Percentiles rank a stretch among this genome's conserved stretches.
phyloP scores from a whole-genome alignment of 2,113 vertebrate species.

The Chiloscyllium plagiosum region DNA sequence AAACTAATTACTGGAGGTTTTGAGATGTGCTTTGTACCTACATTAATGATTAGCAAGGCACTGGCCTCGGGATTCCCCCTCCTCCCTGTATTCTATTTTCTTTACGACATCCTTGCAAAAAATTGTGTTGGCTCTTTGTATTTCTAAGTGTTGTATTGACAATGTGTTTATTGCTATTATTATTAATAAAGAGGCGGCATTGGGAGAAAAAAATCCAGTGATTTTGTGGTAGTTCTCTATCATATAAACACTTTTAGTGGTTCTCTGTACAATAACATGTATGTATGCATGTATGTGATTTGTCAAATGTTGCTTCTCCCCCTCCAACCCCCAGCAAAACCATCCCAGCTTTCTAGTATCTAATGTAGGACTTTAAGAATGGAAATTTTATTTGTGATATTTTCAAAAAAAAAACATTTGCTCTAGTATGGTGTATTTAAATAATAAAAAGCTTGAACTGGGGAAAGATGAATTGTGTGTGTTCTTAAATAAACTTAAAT shows the following conservation, averaged over 20 bases:
- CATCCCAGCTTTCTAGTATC: constrained; percentile 68
- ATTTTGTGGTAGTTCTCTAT: constrained; percentile 83
- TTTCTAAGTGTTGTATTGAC: constrained; percentile 98
- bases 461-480: constrained; percentile 59
- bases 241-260: constrained; percentile 95
- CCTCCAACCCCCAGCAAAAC: constrained; percentile 41
- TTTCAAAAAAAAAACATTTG: constrained; percentile 97
- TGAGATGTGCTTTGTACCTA: constrained; percentile 80
- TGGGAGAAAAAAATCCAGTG: constrained; percentile 70
- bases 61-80: constrained; percentile 66
- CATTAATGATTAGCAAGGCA: constrained; percentile 82
- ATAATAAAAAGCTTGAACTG: constrained; percentile 93
- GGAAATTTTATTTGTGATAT: constrained; percentile 99
- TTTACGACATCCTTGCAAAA: constrained; percentile 69
- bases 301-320: constrained; percentile 85
- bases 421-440: constrained; percentile 99
- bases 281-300: constrained; percentile 99
- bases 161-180: constrained; percentile 75
- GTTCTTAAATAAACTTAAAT: constrained; percentile 25
- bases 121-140: constrained; percentile 84
- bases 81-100: constrained; percentile 69
- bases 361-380: constrained; percentile 92
- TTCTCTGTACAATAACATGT: constrained; percentile 98
- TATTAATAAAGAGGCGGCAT: constrained; percentile 64
- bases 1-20: constrained; percentile 80